Evolutionary conservation across 2,113 vertebrate species (phyloP).

Genomic region (Girardinichthys multiradiatus): DNA sequence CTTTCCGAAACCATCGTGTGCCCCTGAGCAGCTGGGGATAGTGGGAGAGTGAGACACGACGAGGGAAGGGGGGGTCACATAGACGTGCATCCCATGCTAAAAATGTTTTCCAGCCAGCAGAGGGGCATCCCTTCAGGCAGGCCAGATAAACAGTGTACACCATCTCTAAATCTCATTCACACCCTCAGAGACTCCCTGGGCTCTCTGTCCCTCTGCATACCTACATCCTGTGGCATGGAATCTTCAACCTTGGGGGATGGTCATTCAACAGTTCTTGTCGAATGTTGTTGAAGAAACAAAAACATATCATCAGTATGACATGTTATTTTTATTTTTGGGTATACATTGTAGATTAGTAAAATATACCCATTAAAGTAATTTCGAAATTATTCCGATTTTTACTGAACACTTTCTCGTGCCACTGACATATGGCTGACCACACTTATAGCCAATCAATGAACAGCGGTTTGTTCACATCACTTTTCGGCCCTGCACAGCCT

Average conservation of each 20-base stretch:
- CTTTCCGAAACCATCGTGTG: conserved; percentile 79
- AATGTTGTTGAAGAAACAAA: background rate
- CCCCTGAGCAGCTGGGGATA: conserved; percentile 75
- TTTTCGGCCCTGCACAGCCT: too few relatives aligned
- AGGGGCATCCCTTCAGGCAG: conserved; percentile 72
- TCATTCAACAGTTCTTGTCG: conserved; percentile 9
- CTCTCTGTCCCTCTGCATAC: conserved; percentile 16
- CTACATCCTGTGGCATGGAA: background rate
- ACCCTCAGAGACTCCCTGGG: conserved; percentile 51
- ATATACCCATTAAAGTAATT: background rate
- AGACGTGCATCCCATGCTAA: conserved; percentile 78
- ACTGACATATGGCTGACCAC: too few relatives aligned
- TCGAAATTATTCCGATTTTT: background rate
- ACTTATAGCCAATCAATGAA: too few relatives aligned
- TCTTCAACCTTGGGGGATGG: conserved; percentile 4
- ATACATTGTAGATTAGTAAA: background rate
- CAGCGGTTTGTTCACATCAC: too few relatives aligned
- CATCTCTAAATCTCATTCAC: conserved; percentile 75
- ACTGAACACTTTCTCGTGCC: too few relatives aligned
- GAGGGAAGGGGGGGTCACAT: conserved; percentile 47
- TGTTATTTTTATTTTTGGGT: background rate
- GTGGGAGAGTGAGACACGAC: conserved; percentile 61
- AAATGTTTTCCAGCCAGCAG: conserved; percentile 59
- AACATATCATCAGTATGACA: background rate
- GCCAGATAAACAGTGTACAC: conserved; percentile 69